Base-by-base conservation (phyloP, 35 echinoderm and acorn worm genomes). In the Strongylocentrotus purpuratus region DNA sequence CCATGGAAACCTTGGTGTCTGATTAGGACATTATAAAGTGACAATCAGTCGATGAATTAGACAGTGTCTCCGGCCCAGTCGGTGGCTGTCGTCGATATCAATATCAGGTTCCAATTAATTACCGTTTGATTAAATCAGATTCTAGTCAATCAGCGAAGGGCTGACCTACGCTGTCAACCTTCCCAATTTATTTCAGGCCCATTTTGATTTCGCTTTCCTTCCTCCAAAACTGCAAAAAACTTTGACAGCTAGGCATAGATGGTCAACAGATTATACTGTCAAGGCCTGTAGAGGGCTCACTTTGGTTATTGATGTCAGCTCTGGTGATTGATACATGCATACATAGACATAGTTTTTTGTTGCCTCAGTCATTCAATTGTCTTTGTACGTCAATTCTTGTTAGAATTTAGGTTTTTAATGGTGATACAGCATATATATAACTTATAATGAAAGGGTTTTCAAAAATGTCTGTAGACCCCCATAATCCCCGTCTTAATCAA, bases 81-180 rank as follows among this genome's bases (percentile, higher is more conserved):
- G 18, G 8, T 78, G 28, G 5, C 65, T 78, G 22, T n/a, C 28
- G 20, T 78, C n/a, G 65, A 78, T 78, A n/a, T 78, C 65, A 7
- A 78, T 78, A 78, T 78, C 65, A 78, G 65, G 65, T 55, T 55
- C 50, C 50, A 78, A 78, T 78, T 78, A 78, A 78, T n/a, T 78
- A n/a, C 65, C 20, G 65, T 55, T 55, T 55, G 65, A 78, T 78
- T 41, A 41, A 28, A 78, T 78, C 65, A 78, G 65, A n/a, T 22
- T 78, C 25, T 78, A 28, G 4, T 78, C 65, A 78, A 22, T 78
- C 65, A 78, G 65, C 65, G 28, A 78, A 22, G 65, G 65, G 65
- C 65, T 28, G 65, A 78, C 22, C 65, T 78, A 78, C 10, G 20
- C 22, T 78, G 65, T 78, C 65, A 78, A 78, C 65, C 28, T 7